Evolutionary conservation across 2,113 vertebrate species (phyloP), one percentile per base, ranked within the genome.

Genomic region (Odocoileus hemionus): DNA sequence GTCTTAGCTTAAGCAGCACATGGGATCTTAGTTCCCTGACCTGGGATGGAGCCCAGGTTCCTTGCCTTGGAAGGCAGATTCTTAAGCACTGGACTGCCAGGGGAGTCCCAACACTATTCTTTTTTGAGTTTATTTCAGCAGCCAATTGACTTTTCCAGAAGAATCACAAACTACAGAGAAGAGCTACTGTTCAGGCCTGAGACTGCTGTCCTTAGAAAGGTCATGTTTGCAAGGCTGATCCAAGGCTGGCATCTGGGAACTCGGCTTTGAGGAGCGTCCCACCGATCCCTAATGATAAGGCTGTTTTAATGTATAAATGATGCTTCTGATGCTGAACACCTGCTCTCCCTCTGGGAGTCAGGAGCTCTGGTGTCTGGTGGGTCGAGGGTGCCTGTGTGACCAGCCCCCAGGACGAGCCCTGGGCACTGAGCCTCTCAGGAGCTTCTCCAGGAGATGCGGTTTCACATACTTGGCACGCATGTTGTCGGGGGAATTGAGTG

Each of bases 381-480:
- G 45, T 11, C 58, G n/a, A 91, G n/a, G 55, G 25, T 26, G 78
- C 64, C 45, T 5, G 4, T 2, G 7, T 78, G 33, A 33, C 33
- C 7, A 61, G 36, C 43, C 21, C 43, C 74, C 12, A n/a, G 0
- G 12, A 23, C 3, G 12, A 39, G 1, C 36, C 39, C 83, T 33
- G 89, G 76, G 30, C 10, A 6, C 52, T 6, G 39, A 17, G n/a
- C 6, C n/a, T 86, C 50, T 3, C 28, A 19, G 11, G n/a, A 86
- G 70, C 21, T 28, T 91, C 43, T 43, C 43, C 1, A 19, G 67
- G 10, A 50, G 87, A 84, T 6, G 7, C 2, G 4, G 12, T 30
- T 36, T 14, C 36, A 36, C n/a, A 28, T 11, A 5, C 1, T 17
- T 6, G 21, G 50, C 43, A 50, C 1, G 0, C 14, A 21, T n/a